Evolutionary conservation across 2,113 vertebrate genomes (phyloP).

Genomic region (Cisticola juncidis): DNA sequence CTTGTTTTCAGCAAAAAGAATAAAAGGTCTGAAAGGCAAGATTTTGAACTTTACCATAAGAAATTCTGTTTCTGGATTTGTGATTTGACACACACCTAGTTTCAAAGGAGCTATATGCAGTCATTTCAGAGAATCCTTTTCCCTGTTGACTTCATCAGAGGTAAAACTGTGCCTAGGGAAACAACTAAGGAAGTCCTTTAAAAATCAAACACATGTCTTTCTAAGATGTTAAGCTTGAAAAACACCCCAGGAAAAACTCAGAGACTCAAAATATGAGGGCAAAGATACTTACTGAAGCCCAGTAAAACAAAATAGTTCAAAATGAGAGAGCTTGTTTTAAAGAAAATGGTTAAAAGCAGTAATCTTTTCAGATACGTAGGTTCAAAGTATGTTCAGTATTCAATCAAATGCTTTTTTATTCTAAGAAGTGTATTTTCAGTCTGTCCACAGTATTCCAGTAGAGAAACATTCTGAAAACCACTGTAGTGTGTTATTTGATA

Average conservation of each 20-base stretch:
- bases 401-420: background rate
- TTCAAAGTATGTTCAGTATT: background rate
- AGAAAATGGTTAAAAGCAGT: background rate
- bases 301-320: background rate
- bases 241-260: background rate
- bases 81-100: background rate
- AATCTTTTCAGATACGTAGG: background rate
- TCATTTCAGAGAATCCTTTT: background rate
- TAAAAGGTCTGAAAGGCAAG: background rate
- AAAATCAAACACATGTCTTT: background rate
- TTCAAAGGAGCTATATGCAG: background rate
- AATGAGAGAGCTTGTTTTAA: background rate
- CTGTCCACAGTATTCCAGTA: background rate
- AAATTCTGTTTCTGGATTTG: background rate
- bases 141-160: background rate
- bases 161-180: background rate
- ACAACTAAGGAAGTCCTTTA: background rate
- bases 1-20: background rate
- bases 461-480: background rate
- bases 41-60: conserved; percentile 2
- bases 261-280: background rate
- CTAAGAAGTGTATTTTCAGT: background rate
- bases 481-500: background rate
- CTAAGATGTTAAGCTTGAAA: background rate
- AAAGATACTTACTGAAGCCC: background rate